Evolutionary conservation across 2,797 vertebrate genomes (phyloP).

Genomic region (Pipistrellus kuhlii): DNA sequence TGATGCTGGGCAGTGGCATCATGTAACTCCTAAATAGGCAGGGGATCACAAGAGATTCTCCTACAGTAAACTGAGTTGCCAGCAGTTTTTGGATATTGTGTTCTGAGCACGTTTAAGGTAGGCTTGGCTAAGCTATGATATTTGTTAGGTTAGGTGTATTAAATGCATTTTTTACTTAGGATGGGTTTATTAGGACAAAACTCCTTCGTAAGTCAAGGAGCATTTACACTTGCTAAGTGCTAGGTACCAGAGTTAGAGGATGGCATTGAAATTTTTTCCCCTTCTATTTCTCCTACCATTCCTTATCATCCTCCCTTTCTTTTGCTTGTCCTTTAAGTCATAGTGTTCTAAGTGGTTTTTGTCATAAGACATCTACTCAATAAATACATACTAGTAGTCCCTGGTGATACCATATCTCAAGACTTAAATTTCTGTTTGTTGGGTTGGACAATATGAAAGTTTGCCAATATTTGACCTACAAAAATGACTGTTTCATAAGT

Average conservation of each 20-base stretch:
- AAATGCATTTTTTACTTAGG: neutral
- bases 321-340: conserved; percentile 13
- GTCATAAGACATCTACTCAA: neutral
- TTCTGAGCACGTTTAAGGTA: neutral
- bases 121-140: neutral
- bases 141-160: neutral
- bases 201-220: neutral
- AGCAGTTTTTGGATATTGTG: neutral
- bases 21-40: neutral
- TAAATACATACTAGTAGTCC: neutral
- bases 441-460: neutral
- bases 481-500: neutral
- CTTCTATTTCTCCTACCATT: neutral
- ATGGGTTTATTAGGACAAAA: neutral
- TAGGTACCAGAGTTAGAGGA: conserved; percentile 1
- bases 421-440: conserved; percentile 43
- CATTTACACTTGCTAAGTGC: neutral
- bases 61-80: neutral
- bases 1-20: neutral
- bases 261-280: conserved; percentile 27
- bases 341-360: conserved; percentile 15
- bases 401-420: neutral
- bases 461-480: neutral
- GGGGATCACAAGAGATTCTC: neutral
- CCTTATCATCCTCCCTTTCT: conserved; percentile 12